Conservation (phyloP, 2,797 vertebrate species). For the Masticophis lateralis region DNA sequence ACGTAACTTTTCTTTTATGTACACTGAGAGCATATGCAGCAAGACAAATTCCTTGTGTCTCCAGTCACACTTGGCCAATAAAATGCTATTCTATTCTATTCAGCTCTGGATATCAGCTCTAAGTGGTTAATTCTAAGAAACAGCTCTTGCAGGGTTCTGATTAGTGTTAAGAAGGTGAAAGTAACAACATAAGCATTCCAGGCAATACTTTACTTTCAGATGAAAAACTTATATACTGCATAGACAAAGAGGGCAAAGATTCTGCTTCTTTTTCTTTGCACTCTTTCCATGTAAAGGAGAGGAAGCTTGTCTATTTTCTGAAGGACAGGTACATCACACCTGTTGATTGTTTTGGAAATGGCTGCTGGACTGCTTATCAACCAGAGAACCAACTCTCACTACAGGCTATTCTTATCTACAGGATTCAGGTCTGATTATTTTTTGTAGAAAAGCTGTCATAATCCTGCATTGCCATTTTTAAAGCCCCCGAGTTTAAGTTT, state of each 20-base stretch:
- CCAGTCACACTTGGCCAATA: too few species aligned
- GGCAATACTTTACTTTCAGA: not conserved
- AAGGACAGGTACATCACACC: not conserved
- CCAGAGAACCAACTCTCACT: not conserved
- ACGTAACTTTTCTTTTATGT: too few species aligned
- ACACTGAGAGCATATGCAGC: too few species aligned
- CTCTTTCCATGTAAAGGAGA: not conserved
- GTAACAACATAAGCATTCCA: not conserved
- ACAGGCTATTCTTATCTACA: not conserved
- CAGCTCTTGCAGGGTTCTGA: not conserved
- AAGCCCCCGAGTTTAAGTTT: slow-evolving; percentile 34
- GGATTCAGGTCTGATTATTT: not conserved
- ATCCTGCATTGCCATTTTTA: not conserved
- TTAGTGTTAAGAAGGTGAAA: not conserved
- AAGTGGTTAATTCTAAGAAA: not conserved
- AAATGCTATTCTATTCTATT: too few species aligned
- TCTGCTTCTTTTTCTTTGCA: not conserved
- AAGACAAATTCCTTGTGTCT: too few species aligned
- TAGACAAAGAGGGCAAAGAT: not conserved
- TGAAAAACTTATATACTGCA: not conserved
- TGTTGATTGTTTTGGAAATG: not conserved
- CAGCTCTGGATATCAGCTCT: not conserved
- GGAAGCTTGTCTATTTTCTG: not conserved
- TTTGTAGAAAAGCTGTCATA: not conserved
- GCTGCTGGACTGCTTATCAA: not conserved